These are phyloP conservation scores for Drosophila ananassae DNA, from an alignment of 1,140 invertebrate genomes.

Conservation along the genomic window DNA sequence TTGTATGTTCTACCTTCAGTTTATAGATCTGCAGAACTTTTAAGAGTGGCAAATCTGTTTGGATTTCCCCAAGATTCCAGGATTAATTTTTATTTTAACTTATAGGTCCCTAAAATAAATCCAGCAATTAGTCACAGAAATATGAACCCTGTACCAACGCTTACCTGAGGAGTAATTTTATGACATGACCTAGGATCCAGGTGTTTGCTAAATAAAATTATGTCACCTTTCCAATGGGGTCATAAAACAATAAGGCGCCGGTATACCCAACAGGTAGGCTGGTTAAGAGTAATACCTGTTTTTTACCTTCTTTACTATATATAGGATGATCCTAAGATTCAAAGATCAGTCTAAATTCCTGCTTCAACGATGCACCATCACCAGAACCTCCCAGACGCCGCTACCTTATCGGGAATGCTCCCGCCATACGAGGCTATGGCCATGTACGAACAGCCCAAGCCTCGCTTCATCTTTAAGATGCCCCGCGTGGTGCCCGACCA, in stretches of 20 bases:
- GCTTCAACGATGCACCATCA: slow-evolving; percentile 63
- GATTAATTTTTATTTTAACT: too few relatives aligned
- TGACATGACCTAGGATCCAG: neutral
- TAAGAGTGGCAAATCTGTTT: too few relatives aligned
- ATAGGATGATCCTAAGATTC: neutral
- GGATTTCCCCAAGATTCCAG: too few relatives aligned
- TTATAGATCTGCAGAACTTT: too few relatives aligned
- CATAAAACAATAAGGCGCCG: slow-evolving; percentile 9
- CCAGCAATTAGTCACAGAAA: too few relatives aligned
- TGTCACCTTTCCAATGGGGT: neutral
- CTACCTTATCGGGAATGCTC: slow-evolving; percentile 44
- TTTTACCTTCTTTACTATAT: slow-evolving; percentile 25
- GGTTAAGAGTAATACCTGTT: neutral
- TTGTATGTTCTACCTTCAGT: too few relatives aligned
- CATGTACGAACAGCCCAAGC: slow-evolving; percentile 94
- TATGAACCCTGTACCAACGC: neutral
- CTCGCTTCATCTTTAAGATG: slow-evolving; percentile 96
- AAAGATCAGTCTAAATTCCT: neutral
- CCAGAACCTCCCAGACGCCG: slow-evolving; percentile 52
- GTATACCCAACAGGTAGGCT: slow-evolving; percentile 8
- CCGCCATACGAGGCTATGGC: slow-evolving; percentile 61
- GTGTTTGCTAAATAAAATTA: neutral
- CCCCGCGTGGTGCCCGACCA: slow-evolving; percentile 97
- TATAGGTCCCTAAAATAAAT: too few relatives aligned
- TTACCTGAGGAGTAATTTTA: neutral